Evolutionary conservation across 2,888 invertebrate species (phyloP), one percentile per base, ranked within the genome.

Genomic region (Leucania comma): DNA sequence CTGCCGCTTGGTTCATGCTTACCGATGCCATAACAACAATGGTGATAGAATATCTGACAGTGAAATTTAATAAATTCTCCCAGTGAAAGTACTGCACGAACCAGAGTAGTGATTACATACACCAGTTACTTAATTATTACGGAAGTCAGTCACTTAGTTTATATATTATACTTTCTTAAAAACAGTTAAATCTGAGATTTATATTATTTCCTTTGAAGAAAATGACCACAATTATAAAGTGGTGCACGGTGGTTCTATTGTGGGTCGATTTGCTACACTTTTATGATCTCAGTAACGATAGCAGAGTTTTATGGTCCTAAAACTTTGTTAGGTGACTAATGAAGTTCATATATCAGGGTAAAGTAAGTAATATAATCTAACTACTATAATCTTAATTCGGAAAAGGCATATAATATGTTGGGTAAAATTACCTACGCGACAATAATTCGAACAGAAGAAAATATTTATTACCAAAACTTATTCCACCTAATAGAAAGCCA

Each of bases 41-140:
- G 68, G 58, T 61, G 17, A 69, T 74, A 57, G 76, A 58, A 50
- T 72, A 68, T 72, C 65, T 63, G 72, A 50, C 54, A 65, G 80
- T 84, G 82, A 86, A 86, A 84, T 84, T 87, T 67, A 60, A 84
- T 80, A 82, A 84, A 83, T 84, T 83, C 73, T 77, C 69, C 51
- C 64, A 84, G 88, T 86, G 88, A 87, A 87, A 87, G 87, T 85
- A 77, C 63, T 54, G 38, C 38, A 84, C 72, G 62, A 61, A 60
- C 67, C 53, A 81, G 68, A 75, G 65, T 68, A 56, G 58, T 32
- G 65, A 75, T 85, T 85, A 72, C 77, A 82, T 60, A 75, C 83
- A 58, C 53, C 56, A 80, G 67, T 78, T 77, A 68, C 57, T 75
- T 72, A 78, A 85, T 81, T 70, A 68, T 65, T 65, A 83, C 72